A percentile compares a stretch with the other conserved stretches of the same genome.
These are phyloP conservation scores for Achroia grisella DNA, from an alignment of 1,140 invertebrate species.

Conservation along the genomic window DNA sequence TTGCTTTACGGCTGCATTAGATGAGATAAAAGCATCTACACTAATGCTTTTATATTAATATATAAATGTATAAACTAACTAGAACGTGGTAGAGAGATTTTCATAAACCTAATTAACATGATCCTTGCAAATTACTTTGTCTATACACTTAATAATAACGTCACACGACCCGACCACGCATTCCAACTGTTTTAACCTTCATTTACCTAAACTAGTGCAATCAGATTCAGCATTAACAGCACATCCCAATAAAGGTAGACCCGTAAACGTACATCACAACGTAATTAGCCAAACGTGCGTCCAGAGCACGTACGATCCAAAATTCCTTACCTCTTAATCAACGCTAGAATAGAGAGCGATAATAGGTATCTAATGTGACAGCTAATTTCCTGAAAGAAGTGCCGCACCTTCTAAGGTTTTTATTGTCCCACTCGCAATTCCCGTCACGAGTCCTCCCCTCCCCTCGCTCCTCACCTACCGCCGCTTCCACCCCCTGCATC, in stretches of 20 bases:
- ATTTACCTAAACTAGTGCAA: no score
- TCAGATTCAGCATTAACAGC: no score
- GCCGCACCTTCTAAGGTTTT: slow-evolving; percentile 4
- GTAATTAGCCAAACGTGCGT: neutral
- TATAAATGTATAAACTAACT: no score
- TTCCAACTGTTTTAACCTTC: no score
- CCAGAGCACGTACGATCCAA: slow-evolving; percentile 9
- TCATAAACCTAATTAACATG: no score
- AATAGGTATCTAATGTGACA: slow-evolving; percentile 65
- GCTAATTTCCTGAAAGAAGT: slow-evolving; percentile 64
- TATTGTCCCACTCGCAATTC: slow-evolving; percentile 20
- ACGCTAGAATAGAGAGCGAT: slow-evolving; percentile 37
- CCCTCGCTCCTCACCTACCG: slow-evolving; percentile 1
- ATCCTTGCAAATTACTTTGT: no score
- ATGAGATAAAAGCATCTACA: no score
- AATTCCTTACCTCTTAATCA: slow-evolving; percentile 39
- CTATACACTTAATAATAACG: no score
- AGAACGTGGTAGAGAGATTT: no score
- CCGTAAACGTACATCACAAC: slow-evolving; percentile 18
- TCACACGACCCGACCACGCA: no score
- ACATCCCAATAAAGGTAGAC: slow-evolving; percentile 23
- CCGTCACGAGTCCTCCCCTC: slow-evolving; percentile 35
- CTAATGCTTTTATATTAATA: no score
- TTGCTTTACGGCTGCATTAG: no score
- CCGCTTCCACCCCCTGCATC: slow-evolving; percentile 16